Evolutionary conservation across 2,113 vertebrate species (phyloP), one percentile per base, ranked within the genome.

Genomic region (Strix aluco): DNA sequence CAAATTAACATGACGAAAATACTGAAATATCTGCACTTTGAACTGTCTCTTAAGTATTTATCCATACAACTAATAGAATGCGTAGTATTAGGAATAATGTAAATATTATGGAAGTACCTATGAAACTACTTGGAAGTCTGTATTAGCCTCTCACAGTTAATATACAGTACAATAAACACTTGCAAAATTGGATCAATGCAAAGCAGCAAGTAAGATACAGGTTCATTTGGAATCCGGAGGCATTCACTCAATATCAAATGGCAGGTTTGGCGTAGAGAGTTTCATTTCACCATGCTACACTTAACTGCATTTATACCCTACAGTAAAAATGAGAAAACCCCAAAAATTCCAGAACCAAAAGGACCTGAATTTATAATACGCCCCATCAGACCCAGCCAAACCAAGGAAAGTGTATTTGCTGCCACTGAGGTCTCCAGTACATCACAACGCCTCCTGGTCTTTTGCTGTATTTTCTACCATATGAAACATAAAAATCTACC

Each of bases 201-300:
- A 96, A 97, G 88, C 88, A 96, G 88, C 81, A 89, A 81, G 63
- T 63, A 77, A 83, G 70, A 81, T 69, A 73, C 55, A 87, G 54
- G 94, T 84, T 94, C 84, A 69, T 80, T 42, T 87, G 96, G 88
- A 96, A 96, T 92, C 73, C 81, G 85, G 84, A 95, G 80, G 73
- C 88, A 81, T 88, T 92, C 66, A 42, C 78, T 73, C 81, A 36
- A 32, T 83, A 72, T 40, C 72, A 92, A 92, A 96, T 2, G 7
- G 66, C 71, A 79, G 59, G 40, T 91, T 86, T 73, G 73, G 70
- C 2, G 0, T 26, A 65, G 30, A 86, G 81, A 80, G 71, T 77
- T 87, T 82, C 52, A 59, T 84, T 90, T 66, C 71, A 73, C 55
- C 30, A 3, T 92, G 91, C 94, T 95, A 95, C 88, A 84, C 74